Base-by-base conservation (phyloP, 92 coral and sea anemone species). In the Parazoanthus darwini region DNA sequence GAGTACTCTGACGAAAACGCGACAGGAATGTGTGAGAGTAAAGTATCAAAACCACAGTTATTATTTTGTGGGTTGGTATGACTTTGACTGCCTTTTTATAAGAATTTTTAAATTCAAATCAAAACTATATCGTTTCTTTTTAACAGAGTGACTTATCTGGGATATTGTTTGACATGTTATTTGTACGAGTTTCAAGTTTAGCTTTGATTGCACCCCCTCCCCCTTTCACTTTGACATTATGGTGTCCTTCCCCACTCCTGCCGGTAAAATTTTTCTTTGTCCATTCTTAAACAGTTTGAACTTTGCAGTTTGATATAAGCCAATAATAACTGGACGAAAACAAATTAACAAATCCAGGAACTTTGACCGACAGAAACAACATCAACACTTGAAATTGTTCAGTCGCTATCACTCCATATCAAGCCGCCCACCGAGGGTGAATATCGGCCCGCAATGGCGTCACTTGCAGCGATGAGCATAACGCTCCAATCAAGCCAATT, bases 331-430 rank as follows among this genome's bases (percentile, higher is more conserved):
- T 22, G 80, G 33, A 38, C 26, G 25, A 44, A 37, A 37, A 74
- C 54, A 37, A 76, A 76, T 29, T 37, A 18, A 74, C 29, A 37
- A 76, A 76, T 43, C 80, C 48, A 18, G 80, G 78, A 1, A 18
- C 9, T 74, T 13, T 74, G 78, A 33, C 39, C 66, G 18, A 73
- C 80, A 76, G 80, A 76, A 76, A 76, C 80, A 76, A 76, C 42
- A 76, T 39, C 80, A 36, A 72, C 73, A 58, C 87, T 71, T 71
- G 87, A 71, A 84, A 84, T 46, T 29, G 25, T 71, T 71, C 79
- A 10, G 67, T 84, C 44, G 44, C 78, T 48, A 71, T 70, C 42
- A 54, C 23, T 33, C 65, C 23, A 35, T 7, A 65, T 18, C 33
- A 81, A 20, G 23, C 4, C 36, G 23, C 4, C 36, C 54, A 82